Conservation (phyloP, 2,888 invertebrate species). For the Eupithecia exiguata region DNA sequence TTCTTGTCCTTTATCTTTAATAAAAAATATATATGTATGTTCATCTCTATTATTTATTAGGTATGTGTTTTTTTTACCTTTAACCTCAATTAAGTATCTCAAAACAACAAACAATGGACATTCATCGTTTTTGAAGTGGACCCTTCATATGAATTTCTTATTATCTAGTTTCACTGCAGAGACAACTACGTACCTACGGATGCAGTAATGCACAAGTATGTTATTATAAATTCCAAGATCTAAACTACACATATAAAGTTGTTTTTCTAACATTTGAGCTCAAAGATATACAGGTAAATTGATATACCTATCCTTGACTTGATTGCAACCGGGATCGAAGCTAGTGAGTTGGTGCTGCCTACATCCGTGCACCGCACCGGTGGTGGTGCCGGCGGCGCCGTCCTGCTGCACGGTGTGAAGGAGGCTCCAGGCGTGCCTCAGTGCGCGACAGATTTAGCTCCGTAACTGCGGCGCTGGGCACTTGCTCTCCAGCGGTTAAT, state of each 20-base stretch:
- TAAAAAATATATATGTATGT: too few species aligned
- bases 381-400: too few species aligned
- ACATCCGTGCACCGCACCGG: too few species aligned
- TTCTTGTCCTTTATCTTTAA: too few species aligned
- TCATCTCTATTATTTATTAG: too few species aligned
- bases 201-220: neutral
- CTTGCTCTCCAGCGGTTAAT: conserved; percentile 27
- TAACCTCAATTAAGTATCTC: too few species aligned
- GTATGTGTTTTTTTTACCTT: too few species aligned
- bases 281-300: neutral
- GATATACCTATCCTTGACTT: neutral
- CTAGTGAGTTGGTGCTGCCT: neutral
- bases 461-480: conserved; percentile 32
- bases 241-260: neutral
- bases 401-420: neutral
- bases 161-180: neutral
- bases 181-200: neutral
- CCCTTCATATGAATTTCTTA: too few species aligned
- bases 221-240: neutral
- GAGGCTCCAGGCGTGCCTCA: conserved; percentile 30
- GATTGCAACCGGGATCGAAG: neutral
- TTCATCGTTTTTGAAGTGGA: too few species aligned
- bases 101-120: too few species aligned
- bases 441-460: conserved; percentile 47
- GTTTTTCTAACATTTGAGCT: neutral